Evolutionary conservation across 2,113 vertebrate genomes (phyloP).

Genomic region (Carettochelys insculpta): DNA sequence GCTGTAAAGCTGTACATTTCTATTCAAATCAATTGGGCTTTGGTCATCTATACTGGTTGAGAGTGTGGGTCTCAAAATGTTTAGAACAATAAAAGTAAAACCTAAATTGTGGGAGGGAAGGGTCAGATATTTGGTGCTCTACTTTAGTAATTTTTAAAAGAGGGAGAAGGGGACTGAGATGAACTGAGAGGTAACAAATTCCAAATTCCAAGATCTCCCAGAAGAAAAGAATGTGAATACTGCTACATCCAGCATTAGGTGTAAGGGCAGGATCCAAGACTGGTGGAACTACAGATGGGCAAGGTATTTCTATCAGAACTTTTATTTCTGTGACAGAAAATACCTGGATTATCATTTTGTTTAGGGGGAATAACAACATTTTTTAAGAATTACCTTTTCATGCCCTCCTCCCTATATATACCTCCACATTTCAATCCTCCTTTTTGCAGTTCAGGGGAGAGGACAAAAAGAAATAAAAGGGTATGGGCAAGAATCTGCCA

Average conservation of each 20-base stretch:
- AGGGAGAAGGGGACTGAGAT: neutral
- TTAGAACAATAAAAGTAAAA: neutral
- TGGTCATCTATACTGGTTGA: neutral
- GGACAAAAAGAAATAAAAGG: neutral
- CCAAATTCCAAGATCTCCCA: neutral
- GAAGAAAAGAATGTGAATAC: neutral
- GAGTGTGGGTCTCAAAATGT: neutral
- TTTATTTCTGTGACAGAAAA: neutral
- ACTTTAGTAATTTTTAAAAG: neutral
- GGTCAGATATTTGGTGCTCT: neutral
- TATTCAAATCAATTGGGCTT: neutral
- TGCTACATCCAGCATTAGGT: neutral
- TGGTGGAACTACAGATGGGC: neutral
- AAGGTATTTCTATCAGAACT: neutral
- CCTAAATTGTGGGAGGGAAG: neutral
- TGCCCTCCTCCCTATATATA: neutral
- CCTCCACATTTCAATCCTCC: neutral
- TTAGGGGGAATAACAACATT: neutral
- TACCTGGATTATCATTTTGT: neutral
- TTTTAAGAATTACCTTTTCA: neutral
- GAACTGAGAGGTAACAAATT: neutral
- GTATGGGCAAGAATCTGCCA: accelerated
- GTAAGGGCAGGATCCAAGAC: accelerated
- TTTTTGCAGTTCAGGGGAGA: neutral
- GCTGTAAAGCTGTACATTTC: neutral